These are phyloP conservation scores for Junonia oenone DNA, from an alignment of 2,888 invertebrate species.

Conservation along the genomic window DNA sequence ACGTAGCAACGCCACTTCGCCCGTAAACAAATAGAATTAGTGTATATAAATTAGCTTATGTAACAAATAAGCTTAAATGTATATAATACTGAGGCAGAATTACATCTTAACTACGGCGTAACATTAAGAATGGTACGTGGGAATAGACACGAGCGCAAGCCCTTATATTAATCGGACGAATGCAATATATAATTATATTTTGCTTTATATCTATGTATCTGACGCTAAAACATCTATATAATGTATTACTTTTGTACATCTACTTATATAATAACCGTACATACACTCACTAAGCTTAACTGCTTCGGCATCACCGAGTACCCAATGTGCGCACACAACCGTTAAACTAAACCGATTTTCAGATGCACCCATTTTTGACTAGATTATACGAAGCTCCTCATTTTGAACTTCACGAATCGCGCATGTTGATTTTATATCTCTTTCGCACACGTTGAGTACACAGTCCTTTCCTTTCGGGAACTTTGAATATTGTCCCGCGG, in stretches of 20 bases:
- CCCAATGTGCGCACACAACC: constrained; percentile 63
- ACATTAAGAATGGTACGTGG: constrained; percentile 77
- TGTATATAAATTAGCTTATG: constrained; percentile 79
- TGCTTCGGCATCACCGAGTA: constrained; percentile 57
- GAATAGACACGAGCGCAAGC: constrained; percentile 78
- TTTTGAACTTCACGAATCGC: constrained; percentile 11
- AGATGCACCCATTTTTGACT: constrained; percentile 40
- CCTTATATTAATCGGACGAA: constrained; percentile 79
- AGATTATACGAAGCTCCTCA: constrained; percentile 44
- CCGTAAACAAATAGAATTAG: constrained; percentile 73
- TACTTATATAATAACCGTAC: constrained; percentile 78
- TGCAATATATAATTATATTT: constrained; percentile 79
- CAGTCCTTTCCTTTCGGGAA: constrained; percentile 54
- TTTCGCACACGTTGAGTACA: constrained; percentile 63
- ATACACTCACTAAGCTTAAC: constrained; percentile 77
- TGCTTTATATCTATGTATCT: constrained; percentile 79
- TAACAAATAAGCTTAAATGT: constrained; percentile 79
- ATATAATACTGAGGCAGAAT: constrained; percentile 80
- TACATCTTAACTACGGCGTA: constrained; percentile 79
- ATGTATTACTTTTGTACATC: constrained; percentile 80
- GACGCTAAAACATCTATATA: constrained; percentile 80
- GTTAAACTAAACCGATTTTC: constrained; percentile 27
- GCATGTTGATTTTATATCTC: constrained; percentile 16
- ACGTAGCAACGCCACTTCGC: constrained; percentile 67
- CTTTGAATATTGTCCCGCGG: constrained; percentile 68